A percentile compares a stretch with the other conserved stretches of the same genome.
Conservation (phyloP, 1,140 invertebrate species). For the Drosophila melanica region DNA sequence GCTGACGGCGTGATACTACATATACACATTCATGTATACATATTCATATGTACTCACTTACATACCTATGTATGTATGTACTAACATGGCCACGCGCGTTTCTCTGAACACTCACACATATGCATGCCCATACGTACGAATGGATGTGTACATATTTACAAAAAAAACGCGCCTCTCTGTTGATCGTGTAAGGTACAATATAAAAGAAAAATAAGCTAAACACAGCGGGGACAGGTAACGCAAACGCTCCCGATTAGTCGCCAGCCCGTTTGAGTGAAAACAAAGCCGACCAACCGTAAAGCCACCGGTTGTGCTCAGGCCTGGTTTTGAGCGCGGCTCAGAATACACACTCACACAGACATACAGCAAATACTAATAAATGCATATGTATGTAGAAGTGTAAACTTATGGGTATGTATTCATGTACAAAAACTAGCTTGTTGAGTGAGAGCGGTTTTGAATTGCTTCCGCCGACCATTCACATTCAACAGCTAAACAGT, state of each 20-base stretch:
- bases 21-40: constrained; percentile 3
- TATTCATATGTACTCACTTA: background rate
- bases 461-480: constrained; percentile 59
- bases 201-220: constrained; percentile 6
- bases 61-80: background rate
- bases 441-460: constrained; percentile 49
- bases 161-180: constrained; percentile 18
- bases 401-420: background rate
- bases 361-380: constrained; percentile 3
- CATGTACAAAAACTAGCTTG: constrained; percentile 8
- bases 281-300: constrained; percentile 74
- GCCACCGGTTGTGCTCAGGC: constrained; percentile 28
- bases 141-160: background rate
- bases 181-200: constrained; percentile 30
- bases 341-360: constrained; percentile 26
- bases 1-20: background rate
- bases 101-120: constrained; percentile 2
- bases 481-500: constrained; percentile 66
- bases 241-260: constrained; percentile 59
- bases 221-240: constrained; percentile 28
- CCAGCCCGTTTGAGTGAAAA: constrained; percentile 59
- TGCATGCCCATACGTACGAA: background rate
- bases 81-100: constrained; percentile 5
- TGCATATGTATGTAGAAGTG: background rate
- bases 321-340: constrained; percentile 65